Conservation (phyloP, 2,888 invertebrate species). For the Uloborus plumipes region DNA sequence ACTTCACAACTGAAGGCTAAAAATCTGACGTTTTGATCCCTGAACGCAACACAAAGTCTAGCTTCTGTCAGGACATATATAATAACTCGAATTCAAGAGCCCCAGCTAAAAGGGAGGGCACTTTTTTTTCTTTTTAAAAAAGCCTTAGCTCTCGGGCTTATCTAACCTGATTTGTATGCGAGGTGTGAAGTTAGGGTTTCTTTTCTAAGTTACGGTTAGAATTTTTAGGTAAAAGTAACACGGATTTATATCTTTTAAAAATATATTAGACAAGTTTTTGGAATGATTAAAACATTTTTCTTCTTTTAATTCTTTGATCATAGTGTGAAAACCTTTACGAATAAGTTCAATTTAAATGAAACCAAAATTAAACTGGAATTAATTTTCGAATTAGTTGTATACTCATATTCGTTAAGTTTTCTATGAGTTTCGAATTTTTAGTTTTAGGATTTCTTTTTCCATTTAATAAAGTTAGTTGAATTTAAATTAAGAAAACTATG, state of each 20-base stretch:
- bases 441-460: no score
- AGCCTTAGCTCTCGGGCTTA: slow-evolving; percentile 27
- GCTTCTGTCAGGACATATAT: slow-evolving; percentile 55
- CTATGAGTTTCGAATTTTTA: no score
- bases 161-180: slow-evolving; percentile 48
- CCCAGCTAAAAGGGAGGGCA: slow-evolving; percentile 29
- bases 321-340: no score
- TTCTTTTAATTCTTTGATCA: no score
- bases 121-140: slow-evolving; percentile 23
- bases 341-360: no score
- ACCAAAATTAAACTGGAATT: no score
- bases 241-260: slow-evolving; percentile 12
- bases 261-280: no score
- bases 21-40: slow-evolving; percentile 60
- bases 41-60: slow-evolving; percentile 54
- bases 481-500: no score
- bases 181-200: slow-evolving; percentile 8
- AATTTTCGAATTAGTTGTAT: no score
- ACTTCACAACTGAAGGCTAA: slow-evolving; percentile 11
- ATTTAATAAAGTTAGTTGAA: no score
- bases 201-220: slow-evolving; percentile 2
- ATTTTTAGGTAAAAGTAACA: slow-evolving; percentile 49
- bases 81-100: slow-evolving; percentile 44
- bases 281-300: no score
- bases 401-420: no score